Evolutionary conservation across 2,797 vertebrate species (phyloP).

Genomic region (Loriculus beryllinus): DNA sequence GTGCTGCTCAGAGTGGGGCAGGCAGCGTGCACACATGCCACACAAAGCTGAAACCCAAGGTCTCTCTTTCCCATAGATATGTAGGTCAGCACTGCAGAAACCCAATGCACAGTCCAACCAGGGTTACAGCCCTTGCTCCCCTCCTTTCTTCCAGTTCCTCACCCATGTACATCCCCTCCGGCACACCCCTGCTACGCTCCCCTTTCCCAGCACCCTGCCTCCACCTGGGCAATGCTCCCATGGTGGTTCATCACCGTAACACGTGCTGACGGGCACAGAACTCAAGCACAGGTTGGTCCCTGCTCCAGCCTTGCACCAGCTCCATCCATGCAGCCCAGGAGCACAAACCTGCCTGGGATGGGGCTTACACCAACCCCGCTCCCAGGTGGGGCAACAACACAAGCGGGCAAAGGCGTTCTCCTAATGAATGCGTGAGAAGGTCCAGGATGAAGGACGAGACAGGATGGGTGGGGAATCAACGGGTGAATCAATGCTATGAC

Average conservation of each 20-base stretch:
- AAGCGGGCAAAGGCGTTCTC: background rate
- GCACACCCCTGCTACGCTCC: background rate
- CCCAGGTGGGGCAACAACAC: background rate
- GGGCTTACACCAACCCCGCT: background rate
- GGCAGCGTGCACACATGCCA: background rate
- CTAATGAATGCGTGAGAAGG: background rate
- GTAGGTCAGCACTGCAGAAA: background rate
- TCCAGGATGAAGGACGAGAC: background rate
- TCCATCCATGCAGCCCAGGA: background rate
- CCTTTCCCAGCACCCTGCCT: background rate
- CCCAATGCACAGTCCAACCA: rapidly evolving
- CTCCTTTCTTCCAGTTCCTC: background rate
- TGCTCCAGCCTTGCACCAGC: background rate
- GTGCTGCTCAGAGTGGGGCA: background rate
- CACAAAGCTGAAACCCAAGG: background rate
- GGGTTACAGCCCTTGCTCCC: background rate
- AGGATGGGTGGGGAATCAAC: slow-evolving; percentile 23
- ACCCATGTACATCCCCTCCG: rapidly evolving
- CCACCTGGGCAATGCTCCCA: rapidly evolving
- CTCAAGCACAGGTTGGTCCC: background rate
- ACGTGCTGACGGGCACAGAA: rapidly evolving
- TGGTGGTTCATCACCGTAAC: background rate
- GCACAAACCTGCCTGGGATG: rapidly evolving
- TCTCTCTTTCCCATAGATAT: rapidly evolving
- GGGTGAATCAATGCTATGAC: slow-evolving; percentile 16